These are phyloP conservation scores for Drosophila antonietae DNA, from an alignment of 2,888 invertebrate species.

Conservation along the genomic window DNA sequence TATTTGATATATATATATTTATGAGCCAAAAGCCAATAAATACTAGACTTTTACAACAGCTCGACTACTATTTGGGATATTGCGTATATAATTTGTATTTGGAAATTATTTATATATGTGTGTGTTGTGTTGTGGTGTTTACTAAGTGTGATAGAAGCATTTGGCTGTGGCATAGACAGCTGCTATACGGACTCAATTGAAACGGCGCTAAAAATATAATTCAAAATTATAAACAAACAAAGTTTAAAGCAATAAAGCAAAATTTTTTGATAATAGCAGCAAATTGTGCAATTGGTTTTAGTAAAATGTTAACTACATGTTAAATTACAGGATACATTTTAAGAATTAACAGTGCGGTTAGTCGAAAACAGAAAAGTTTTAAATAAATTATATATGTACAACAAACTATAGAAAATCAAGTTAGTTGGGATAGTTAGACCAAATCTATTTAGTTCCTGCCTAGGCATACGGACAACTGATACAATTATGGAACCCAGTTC, in stretches of 20 bases:
- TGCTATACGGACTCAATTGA: slow-evolving; percentile 69
- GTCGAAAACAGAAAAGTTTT: background rate
- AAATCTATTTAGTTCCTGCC: slow-evolving; percentile 20
- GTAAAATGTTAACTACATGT: slow-evolving; percentile 5
- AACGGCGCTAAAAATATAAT: slow-evolving; percentile 73
- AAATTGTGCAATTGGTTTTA: slow-evolving; percentile 14
- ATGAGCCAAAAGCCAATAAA: slow-evolving; percentile 30
- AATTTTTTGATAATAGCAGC: slow-evolving; percentile 16
- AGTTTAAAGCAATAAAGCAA: slow-evolving; percentile 15
- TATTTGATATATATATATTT: slow-evolving; percentile 18
- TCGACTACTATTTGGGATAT: slow-evolving; percentile 22
- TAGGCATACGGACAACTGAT: slow-evolving; percentile 11
- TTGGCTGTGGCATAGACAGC: slow-evolving; percentile 39
- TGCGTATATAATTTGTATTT: slow-evolving; percentile 22
- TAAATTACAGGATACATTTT: slow-evolving; percentile 4
- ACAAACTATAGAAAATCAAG: background rate
- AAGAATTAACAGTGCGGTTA: slow-evolving; percentile 6
- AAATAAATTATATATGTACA: background rate
- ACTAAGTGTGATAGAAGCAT: slow-evolving; percentile 37
- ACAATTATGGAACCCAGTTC: slow-evolving; percentile 6
- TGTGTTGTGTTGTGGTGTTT: slow-evolving; percentile 31
- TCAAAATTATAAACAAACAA: slow-evolving; percentile 43
- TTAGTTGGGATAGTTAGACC: slow-evolving; percentile 1
- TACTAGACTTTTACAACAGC: slow-evolving; percentile 30
- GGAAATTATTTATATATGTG: slow-evolving; percentile 12